phyloP scores from a whole-genome alignment of 2,797 vertebrate genomes.

The Holocentrus rufus region DNA sequence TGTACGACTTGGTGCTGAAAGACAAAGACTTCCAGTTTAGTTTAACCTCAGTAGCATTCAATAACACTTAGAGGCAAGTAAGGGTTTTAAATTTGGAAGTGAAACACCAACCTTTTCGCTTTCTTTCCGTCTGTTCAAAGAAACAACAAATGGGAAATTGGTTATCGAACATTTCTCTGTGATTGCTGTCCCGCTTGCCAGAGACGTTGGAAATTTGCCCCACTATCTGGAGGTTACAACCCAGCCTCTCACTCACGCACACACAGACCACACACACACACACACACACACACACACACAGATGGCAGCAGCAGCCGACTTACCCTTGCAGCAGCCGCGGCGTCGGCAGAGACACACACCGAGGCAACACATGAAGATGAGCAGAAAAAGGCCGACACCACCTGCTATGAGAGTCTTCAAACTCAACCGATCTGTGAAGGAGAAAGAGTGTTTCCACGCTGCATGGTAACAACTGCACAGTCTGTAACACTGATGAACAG shows the following conservation, averaged over 20 bases:
- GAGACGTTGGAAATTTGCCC: too few species aligned
- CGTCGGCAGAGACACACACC: constrained; percentile 75
- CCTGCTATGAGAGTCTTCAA: constrained; percentile 73
- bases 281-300: constrained; percentile 31
- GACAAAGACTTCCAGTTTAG: constrained; percentile 44
- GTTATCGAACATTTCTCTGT: background rate
- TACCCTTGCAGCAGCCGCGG: constrained; percentile 76
- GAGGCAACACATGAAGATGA: constrained; percentile 77
- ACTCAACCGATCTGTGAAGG: constrained; percentile 74
- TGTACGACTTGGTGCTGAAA: constrained; percentile 71
- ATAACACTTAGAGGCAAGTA: background rate
- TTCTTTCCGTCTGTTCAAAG: constrained; percentile 69
- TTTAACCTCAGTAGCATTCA: constrained; percentile 14
- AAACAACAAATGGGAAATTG: constrained; percentile 21
- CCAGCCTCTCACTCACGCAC: background rate
- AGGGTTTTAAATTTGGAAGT: background rate
- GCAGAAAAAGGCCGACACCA: constrained; percentile 58
- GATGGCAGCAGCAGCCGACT: constrained; percentile 39
- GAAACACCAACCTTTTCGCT: constrained; percentile 68
- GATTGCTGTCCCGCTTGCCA: too few species aligned
- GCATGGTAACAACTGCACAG: accelerated
- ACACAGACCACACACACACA: constrained; percentile 4
- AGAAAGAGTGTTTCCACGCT: background rate
- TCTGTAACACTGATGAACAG: background rate
- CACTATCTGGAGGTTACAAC: background rate